Base-by-base conservation (phyloP, 2,888 invertebrate species). In the Coremacera marginata region DNA sequence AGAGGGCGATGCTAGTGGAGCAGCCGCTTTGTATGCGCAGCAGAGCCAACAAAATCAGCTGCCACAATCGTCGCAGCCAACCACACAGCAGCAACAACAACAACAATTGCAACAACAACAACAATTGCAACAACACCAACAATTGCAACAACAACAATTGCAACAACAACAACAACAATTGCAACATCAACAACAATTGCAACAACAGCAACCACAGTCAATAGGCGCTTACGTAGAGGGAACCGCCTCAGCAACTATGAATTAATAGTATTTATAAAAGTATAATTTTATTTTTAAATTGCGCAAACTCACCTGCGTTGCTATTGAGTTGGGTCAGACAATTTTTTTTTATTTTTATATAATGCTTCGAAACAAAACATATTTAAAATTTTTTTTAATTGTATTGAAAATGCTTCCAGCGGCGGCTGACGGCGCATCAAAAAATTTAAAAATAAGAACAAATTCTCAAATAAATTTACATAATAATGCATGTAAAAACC, bases 311-410 rank as follows among this genome's bases (percentile, higher is more conserved):
- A 67, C 70, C 71, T 55, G 68, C 44, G 49, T 44, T 71, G 70
- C 57, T 51, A 34, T 76, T 75, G 68, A 76, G 76, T 77, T 37
- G 57, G 34, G 79, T 78, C 78, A 80, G 79, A 79, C 79, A 81
- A 84, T 84, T 86, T 86, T 77, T n/a, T 79, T 83, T 84, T 84
- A 84, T 85, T 84, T 82, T 85, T 84, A 86, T 83, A 85, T 76
- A 78, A 74, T 75, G 72, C 74, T 76, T 71, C 5, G 22, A 76
- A 71, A 27, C 70, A 72, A 75, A 57, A 34, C 73, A 60, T 25
- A 31, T 65, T 55, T 22, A 74, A 74, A 34, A 31, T 31, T 52
- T 67, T 60, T 19, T 74, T 74, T 74, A 67, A 55, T 34, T 62
- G 51, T 76, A 76, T 75, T 72, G 65, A 76, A 76, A 79, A 76